phyloP scores from a whole-genome alignment of 2,888 invertebrate species.

The Bruchidius siliquastri region DNA sequence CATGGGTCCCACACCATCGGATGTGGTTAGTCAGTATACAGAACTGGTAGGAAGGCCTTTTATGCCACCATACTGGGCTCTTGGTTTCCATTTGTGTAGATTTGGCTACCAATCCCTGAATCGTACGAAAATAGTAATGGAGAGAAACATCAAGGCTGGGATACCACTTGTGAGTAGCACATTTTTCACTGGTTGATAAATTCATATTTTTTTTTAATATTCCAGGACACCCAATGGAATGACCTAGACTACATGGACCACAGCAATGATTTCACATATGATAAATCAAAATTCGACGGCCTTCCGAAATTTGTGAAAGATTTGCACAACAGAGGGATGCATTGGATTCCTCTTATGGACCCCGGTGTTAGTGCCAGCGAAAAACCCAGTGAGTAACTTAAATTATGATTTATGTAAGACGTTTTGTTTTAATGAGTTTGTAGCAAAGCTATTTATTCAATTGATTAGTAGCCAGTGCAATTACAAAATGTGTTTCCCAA shows the following conservation, averaged over 20 bases:
- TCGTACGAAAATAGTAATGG: conserved; percentile 61
- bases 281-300: conserved; percentile 57
- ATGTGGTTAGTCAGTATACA: conserved; percentile 65
- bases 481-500: too few relatives aligned
- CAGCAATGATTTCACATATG: conserved; percentile 75
- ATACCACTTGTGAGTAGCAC: conserved; percentile 71
- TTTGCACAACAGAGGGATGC: conserved; percentile 67
- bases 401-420: too few relatives aligned
- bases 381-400: conserved; percentile 30
- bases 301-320: conserved; percentile 66
- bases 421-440: too few relatives aligned
- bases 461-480: too few relatives aligned
- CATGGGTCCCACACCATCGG: conserved; percentile 67
- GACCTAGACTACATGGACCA: conserved; percentile 81
- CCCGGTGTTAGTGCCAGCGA: conserved; percentile 73
- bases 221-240: conserved; percentile 73
- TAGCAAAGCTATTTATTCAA: too few relatives aligned
- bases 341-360: conserved; percentile 70
- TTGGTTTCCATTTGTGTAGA: conserved; percentile 80
- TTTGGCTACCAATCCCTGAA: conserved; percentile 62
- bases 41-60: conserved; percentile 68
- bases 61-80: conserved; percentile 83
- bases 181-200: too few relatives aligned
- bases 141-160: conserved; percentile 65
- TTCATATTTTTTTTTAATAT: conserved; percentile 6